These are phyloP conservation scores for Psittacula cyanocephala DNA, from an alignment of 2,113 vertebrate species.

Conservation along the genomic window DNA sequence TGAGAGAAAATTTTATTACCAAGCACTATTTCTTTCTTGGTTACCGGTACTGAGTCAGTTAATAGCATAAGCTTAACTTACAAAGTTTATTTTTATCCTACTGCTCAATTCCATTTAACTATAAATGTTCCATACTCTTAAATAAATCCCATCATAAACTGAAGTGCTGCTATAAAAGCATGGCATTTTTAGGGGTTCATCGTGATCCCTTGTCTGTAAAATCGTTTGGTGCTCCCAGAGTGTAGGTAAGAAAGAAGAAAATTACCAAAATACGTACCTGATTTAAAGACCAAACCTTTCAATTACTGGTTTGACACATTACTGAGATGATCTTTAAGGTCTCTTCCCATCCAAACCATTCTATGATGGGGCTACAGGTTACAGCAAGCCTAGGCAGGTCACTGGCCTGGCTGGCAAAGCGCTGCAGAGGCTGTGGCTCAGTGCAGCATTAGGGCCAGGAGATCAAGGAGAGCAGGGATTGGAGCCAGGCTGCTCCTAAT, in stretches of 20 bases:
- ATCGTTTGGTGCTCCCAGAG: not conserved
- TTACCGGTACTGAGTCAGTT: not conserved
- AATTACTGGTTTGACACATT: not conserved
- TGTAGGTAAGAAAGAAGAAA: not conserved
- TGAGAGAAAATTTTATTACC: not conserved
- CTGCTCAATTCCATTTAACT: not conserved
- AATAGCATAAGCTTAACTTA: not conserved
- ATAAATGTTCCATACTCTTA: not conserved
- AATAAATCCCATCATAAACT: not conserved
- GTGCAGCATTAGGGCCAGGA: accelerated
- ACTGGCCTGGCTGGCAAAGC: accelerated
- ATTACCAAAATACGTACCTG: not conserved
- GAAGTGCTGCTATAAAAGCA: not conserved
- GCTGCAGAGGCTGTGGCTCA: not conserved
- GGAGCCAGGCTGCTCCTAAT: not conserved
- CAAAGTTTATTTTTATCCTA: not conserved
- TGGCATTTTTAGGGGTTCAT: not conserved
- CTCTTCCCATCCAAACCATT: not conserved
- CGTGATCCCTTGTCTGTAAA: not conserved
- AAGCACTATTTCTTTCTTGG: not conserved
- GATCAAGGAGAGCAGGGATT: not conserved
- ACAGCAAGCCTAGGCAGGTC: not conserved
- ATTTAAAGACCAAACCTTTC: not conserved
- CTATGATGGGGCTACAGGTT: not conserved
- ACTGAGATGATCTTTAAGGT: not conserved